These are phyloP conservation scores for Dendropsophus ebraccatus DNA, from an alignment of 2,113 vertebrate genomes.

Conservation along the genomic window DNA sequence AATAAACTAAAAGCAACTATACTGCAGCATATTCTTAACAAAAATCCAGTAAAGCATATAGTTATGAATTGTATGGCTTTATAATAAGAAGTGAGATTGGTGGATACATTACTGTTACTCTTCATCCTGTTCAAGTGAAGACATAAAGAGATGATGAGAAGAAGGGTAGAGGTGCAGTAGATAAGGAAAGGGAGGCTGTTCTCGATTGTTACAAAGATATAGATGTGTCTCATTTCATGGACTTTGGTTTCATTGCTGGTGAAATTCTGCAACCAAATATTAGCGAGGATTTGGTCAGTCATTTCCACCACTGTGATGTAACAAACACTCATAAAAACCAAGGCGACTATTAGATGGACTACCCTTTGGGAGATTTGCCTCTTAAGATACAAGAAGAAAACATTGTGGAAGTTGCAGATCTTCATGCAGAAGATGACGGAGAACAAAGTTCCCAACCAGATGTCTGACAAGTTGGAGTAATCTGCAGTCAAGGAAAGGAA, in stretches of 20 bases:
- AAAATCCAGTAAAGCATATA: not conserved
- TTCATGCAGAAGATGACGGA: slow-evolving; percentile 23
- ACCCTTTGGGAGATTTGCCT: not conserved
- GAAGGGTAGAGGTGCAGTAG: not conserved
- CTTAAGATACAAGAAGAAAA: not conserved
- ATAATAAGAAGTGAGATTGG: not conserved
- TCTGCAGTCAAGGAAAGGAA: not conserved
- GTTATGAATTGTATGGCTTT: not conserved
- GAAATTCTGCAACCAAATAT: too few relatives aligned
- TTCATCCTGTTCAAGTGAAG: not conserved
- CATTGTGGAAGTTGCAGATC: slow-evolving; percentile 10
- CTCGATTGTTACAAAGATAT: not conserved
- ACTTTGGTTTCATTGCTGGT: not conserved
- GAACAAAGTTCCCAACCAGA: slow-evolving; percentile 9
- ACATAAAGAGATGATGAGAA: not conserved
- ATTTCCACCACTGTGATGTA: not conserved
- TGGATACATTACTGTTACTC: not conserved
- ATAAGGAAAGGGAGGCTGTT: slow-evolving; percentile 1
- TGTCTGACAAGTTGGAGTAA: not conserved
- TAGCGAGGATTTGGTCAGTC: not conserved
- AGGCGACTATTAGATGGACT: not conserved
- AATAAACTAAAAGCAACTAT: not conserved
- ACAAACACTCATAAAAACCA: not conserved
- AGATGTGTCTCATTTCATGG: not conserved
- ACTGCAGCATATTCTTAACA: not conserved